A percentile compares a stretch with the other conserved stretches of the same genome.
These are phyloP conservation scores for Periplaneta americana DNA, from an alignment of 1,140 invertebrate genomes.

Conservation along the genomic window DNA sequence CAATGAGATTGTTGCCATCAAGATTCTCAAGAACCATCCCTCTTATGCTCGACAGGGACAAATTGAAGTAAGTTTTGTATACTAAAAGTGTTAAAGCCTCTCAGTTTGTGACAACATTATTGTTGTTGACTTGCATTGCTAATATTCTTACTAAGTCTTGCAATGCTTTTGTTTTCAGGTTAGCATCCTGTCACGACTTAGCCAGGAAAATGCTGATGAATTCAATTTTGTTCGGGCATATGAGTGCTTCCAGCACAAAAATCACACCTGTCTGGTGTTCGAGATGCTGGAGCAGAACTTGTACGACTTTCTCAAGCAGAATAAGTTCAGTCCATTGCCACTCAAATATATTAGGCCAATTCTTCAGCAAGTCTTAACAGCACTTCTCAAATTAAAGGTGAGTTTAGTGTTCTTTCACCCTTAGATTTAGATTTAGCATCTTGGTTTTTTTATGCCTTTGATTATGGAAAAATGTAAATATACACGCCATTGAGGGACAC, in stretches of 20 bases:
- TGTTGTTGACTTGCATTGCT: neutral
- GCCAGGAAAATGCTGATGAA: slow-evolving; percentile 99
- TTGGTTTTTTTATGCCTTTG: too few relatives aligned
- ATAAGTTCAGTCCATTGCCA: slow-evolving; percentile 97
- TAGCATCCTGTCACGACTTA: slow-evolving; percentile 93
- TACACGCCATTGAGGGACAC: too few relatives aligned
- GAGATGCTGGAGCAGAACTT: slow-evolving; percentile 99
- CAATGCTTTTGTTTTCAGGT: slow-evolving; percentile 48
- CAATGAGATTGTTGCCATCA: slow-evolving; percentile 99
- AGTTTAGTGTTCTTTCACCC: too few relatives aligned
- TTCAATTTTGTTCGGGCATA: slow-evolving; percentile 99
- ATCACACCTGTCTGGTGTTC: slow-evolving; percentile 99
- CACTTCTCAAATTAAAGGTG: slow-evolving; percentile 94
- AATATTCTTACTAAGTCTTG: neutral
- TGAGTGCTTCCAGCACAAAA: slow-evolving; percentile 99
- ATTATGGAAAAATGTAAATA: too few relatives aligned
- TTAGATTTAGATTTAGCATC: too few relatives aligned
- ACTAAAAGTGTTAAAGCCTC: too few relatives aligned
- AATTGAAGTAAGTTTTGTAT: slow-evolving; percentile 75
- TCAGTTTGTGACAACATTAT: too few relatives aligned
- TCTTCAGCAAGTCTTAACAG: slow-evolving; percentile 96
- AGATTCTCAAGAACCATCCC: slow-evolving; percentile 99
- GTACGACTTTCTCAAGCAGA: slow-evolving; percentile 99
- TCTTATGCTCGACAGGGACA: slow-evolving; percentile 99
- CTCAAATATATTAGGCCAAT: slow-evolving; percentile 98